Evolutionary conservation across 2,888 invertebrate genomes (phyloP).

Genomic region (Fissipunctia ypsillon): DNA sequence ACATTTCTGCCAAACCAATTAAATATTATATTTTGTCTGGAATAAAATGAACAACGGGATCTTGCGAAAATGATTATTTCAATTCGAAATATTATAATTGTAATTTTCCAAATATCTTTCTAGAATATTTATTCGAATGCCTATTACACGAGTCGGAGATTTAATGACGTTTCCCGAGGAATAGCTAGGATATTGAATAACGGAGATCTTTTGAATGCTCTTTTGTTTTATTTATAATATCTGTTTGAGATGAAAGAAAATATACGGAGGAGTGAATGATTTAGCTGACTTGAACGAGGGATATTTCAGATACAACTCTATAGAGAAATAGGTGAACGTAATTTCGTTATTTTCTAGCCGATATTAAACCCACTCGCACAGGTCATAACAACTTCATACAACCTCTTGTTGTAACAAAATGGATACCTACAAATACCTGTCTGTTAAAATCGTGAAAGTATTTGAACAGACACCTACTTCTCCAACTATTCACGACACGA

Average conservation of each 20-base stretch:
- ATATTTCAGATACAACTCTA: too few relatives aligned
- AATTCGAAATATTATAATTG: constrained; percentile 46
- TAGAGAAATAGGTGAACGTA: neutral
- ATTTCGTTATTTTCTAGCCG: neutral
- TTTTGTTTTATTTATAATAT: constrained; percentile 18
- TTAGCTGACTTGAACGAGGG: too few relatives aligned
- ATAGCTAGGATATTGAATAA: constrained; percentile 23
- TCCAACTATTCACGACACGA: neutral
- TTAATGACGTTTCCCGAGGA: constrained; percentile 39
- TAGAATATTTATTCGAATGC: constrained; percentile 46
- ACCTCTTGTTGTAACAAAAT: neutral
- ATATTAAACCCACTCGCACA: neutral
- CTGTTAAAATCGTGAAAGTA: neutral
- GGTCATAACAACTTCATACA: neutral
- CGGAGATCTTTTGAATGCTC: constrained; percentile 20
- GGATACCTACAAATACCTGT: neutral
- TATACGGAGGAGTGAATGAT: neutral
- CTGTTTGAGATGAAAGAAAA: neutral
- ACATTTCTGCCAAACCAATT: constrained; percentile 29
- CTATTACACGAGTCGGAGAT: constrained; percentile 31
- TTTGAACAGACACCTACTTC: neutral
- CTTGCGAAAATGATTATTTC: constrained; percentile 33
- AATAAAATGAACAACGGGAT: constrained; percentile 33
- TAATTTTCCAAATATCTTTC: constrained; percentile 55
- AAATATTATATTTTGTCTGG: constrained; percentile 34